Percentiles rank a stretch among this genome's conserved stretches.
Conservation (phyloP, 2,888 invertebrate genomes). For the Caenorhabditis plicata region DNA sequence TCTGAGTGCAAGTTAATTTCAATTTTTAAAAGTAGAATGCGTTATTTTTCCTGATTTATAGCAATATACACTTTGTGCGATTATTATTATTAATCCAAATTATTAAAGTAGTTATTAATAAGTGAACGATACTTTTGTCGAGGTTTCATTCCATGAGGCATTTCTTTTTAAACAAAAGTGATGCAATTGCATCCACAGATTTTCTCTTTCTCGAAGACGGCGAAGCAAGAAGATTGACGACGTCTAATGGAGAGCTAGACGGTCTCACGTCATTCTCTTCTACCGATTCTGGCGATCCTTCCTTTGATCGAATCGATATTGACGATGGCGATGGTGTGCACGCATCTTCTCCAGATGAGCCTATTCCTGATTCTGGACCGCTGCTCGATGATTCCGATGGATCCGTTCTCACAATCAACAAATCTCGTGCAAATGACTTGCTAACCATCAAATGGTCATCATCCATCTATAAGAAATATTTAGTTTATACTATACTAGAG, state of each 20-base stretch:
- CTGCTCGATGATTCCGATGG: constrained; percentile 13
- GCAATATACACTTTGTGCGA: neutral
- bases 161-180: constrained; percentile 8
- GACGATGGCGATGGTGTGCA: constrained; percentile 1
- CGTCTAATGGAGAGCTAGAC: neutral
- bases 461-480: constrained; percentile 1
- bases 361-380: constrained; percentile 39
- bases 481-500: neutral
- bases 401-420: constrained; percentile 29
- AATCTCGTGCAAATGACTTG: constrained; percentile 2
- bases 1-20: too few relatives aligned
- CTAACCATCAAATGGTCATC: neutral
- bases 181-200: constrained; percentile 32
- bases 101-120: neutral
- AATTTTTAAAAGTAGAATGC: too few relatives aligned
- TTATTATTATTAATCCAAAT: neutral
- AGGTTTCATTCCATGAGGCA: neutral
- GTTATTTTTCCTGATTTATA: too few relatives aligned
- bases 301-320: neutral
- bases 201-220: constrained; percentile 10
- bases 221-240: neutral
- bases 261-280: neutral
- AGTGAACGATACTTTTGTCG: neutral
- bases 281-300: neutral
- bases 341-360: constrained; percentile 20